Conservation (phyloP, 2,888 invertebrate species). For the Magallana nippona region DNA sequence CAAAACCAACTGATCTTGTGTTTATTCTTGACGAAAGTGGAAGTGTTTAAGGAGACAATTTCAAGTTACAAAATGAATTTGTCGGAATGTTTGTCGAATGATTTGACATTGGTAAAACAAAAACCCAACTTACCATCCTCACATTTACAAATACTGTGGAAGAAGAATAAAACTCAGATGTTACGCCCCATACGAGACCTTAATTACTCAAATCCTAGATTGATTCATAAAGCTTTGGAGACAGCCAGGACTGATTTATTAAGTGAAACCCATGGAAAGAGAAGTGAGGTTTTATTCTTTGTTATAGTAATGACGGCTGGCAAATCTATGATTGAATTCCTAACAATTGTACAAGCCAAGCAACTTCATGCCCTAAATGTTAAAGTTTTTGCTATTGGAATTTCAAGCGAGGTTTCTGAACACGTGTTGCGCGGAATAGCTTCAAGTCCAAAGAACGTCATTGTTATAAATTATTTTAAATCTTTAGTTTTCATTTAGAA, state of each 20-base stretch:
- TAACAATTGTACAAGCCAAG: not conserved
- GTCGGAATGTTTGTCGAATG: constrained; percentile 25
- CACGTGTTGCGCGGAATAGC: not conserved
- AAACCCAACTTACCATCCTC: not conserved
- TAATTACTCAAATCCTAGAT: constrained; percentile 6
- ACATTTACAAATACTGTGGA: not conserved
- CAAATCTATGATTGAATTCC: not conserved
- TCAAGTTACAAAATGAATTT: constrained; percentile 13
- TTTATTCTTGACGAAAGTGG: constrained; percentile 35
- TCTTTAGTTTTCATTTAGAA: not conserved
- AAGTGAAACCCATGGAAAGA: not conserved
- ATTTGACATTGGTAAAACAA: not conserved
- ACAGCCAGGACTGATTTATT: not conserved
- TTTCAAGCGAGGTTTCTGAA: not conserved
- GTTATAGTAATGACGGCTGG: constrained; percentile 28
- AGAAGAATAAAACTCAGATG: not conserved
- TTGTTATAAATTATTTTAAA: not conserved
- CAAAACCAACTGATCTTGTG: constrained; percentile 17
- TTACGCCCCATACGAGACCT: not conserved
- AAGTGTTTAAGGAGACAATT: not conserved
- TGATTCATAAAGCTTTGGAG: not conserved
- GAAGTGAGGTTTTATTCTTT: not conserved
- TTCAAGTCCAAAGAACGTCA: not conserved
- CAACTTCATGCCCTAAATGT: not conserved
- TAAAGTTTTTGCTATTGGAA: constrained; percentile 1